Base-by-base conservation (phyloP, 2,113 vertebrate genomes). In the Oxyura jamaicensis region DNA sequence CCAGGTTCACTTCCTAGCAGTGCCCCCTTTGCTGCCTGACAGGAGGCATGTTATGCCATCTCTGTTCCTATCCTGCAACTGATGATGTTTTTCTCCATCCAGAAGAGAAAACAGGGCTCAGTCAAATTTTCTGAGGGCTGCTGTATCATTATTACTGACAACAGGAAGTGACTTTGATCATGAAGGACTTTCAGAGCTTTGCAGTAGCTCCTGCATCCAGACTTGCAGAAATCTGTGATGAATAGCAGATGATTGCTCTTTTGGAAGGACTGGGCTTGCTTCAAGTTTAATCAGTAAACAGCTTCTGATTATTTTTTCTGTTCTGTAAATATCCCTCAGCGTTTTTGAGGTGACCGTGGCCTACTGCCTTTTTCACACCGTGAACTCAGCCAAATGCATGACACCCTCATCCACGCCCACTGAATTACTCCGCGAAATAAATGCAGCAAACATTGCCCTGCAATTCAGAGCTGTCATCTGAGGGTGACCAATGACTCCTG, bases 241-340 rank as follows among this genome's bases (percentile, higher is more conserved):
- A 97, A 97, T 97, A 96, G 96, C 91, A 89, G 93, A 96, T 97
- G 96, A 96, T 97, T 96, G 86, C 91, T 96, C 88, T 96, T 96
- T 93, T 96, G 96, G 96, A 97, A 93, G 94, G 81, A 22, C 91
- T 96, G 95, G 86, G 96, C 77, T 94, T 91, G 91, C 96, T 96
- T 96, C 92, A 73, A 92, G 66, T 96, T 96, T 97, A 97, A 97
- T 97, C 95, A 96, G 93, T 93, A 95, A 97, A 96, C 96, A 97
- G 95, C 95, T 89, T 59, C 88, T 96, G 96, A 92, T 85, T 53
- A 53, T 81, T 95, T 85, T 91, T 77, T 36, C 91, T 68, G 48
- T 36, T 95, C 95, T 93, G 93, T 95, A 96, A 96, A 96, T 96
- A 95, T 73, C 86, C 67, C 81, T 91, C 0, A 0, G 50, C 85